A percentile compares a stretch with the other conserved stretches of the same genome.
Conservation (phyloP, 2,797 vertebrate genomes). For the Trematomus bernacchii region DNA sequence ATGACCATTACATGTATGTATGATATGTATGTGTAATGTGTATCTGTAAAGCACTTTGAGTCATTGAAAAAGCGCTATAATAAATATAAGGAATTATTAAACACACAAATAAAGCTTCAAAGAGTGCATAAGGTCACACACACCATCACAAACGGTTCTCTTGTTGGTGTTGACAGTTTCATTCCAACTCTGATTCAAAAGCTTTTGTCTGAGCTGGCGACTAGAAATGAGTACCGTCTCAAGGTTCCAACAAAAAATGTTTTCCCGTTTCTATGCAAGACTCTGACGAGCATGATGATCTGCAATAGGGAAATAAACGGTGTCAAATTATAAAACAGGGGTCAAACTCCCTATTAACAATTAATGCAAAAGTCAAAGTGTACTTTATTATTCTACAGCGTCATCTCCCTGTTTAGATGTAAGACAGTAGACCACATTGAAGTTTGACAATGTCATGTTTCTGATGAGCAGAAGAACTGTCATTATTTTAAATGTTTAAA, state of each 20-base stretch:
- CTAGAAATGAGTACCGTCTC: conserved; percentile 11
- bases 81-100: no score
- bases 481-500: conserved; percentile 5
- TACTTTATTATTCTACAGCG: not conserved
- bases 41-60: no score
- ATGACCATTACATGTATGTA: no score
- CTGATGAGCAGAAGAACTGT: not conserved
- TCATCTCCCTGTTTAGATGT: not conserved
- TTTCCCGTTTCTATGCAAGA: conserved; percentile 17
- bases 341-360: not conserved
- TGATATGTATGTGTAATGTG: no score
- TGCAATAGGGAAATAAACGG: conserved; percentile 17
- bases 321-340: conserved; percentile 3
- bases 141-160: conserved; percentile 6
- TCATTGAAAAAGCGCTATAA: no score
- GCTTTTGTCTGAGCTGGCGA: conserved; percentile 29
- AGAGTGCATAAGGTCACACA: not conserved
- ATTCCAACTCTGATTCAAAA: conserved; percentile 42
- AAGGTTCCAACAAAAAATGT: conserved; percentile 17
- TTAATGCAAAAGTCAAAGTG: not conserved
- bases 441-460: not conserved
- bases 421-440: not conserved
- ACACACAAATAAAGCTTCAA: conserved; percentile 13
- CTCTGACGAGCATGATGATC: conserved; percentile 8
- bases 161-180: conserved; percentile 33